Base-by-base conservation (phyloP, 1,140 invertebrate genomes). In the Archivesica marissinica region DNA sequence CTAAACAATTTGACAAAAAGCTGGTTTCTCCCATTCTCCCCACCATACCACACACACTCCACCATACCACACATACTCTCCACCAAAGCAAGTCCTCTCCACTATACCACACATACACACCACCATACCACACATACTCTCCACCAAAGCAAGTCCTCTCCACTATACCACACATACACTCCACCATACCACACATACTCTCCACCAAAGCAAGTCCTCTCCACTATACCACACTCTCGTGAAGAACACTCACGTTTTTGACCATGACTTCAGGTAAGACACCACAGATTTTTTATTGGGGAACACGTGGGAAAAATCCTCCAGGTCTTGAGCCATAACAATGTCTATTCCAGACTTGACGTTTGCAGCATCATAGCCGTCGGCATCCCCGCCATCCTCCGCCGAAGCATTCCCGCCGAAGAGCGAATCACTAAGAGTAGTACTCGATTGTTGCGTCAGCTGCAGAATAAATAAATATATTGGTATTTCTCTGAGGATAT, bases 401-500 rank as follows among this genome's bases (percentile, higher is more conserved):
- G 50, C 41, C 2, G 39, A 47, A 23, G 68, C 41, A 33, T 72
- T 72, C 20, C 68, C 68, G 3, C 68, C 68, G 13, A 72, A 47
- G 15, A 72, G 41, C 15, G 17, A 11, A 33, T n/a, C 68, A 72
- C 41, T 47, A 4, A 72, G 50, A 2, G 1, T 7, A 15, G 25
- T 44, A 52, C 68, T 44, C 15, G 15, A 30, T 1, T 25, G 20
- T 0, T 2, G 2, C 15, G 15, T 4, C 1, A 44, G n/a, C 38
- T 44, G 15, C 66, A 44, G 39, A 25, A 70, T 44, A n/a, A 54
- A 54, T n/a, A 6, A 54, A 54, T 13, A 33, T 56, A 56, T 56
- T 15, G 25, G 7, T 23, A 56, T 56, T n/a, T 15, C 54, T 25
- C 7, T 56, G n/a, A 7, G 7, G 6, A 25, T n/a, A 56, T 25